Evolutionary conservation across 1,140 invertebrate genomes (phyloP), one percentile per base, ranked within the genome.

Genomic region (Atta colombica): DNA sequence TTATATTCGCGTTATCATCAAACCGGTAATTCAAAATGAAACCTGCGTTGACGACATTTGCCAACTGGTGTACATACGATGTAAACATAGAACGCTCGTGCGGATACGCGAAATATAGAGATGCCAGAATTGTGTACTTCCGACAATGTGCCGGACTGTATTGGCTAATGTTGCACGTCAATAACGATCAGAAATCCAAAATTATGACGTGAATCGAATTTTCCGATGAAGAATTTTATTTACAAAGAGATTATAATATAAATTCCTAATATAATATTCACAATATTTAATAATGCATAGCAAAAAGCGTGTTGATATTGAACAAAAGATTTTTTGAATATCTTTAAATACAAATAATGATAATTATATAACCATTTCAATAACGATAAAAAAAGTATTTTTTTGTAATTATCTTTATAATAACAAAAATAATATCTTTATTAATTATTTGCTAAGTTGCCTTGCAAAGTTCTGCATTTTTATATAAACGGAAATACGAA

Each of bases 21-120:
- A 45, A 5, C 16, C 21, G 21, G 5, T 49, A 77, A 77, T 77
- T 77, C 21, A 25, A 77, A 77, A 55, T 49, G 58, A 63, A 77
- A 63, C 8, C 55, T 28, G 21, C 75, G 21, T 77, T 77, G 75
- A 77, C 75, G 12, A 77, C 18, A 65, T 65, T 39, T 77, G 58
- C 58, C 58, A 45, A 63, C 35, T 63, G 31, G 16, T 39, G 35
- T 77, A 63, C 58, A n/a, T 5, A 12, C 28, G 60, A 63, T 63
- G 21, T 63, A 65, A 77, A 18, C 55, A 63, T 63, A 65, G 45
- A 77, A 65, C 16, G 16, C 58, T 65, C 58, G 39, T 45, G 74
- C 35, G 35, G 35, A 77, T 63, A 3, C 8, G 58, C 16, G 39
- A 65, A 77, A 77, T 77, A 49, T 49, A 61, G 21, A 39, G 39